Conservation (phyloP, 2,797 vertebrate species). For the Oophaga sylvatica region DNA sequence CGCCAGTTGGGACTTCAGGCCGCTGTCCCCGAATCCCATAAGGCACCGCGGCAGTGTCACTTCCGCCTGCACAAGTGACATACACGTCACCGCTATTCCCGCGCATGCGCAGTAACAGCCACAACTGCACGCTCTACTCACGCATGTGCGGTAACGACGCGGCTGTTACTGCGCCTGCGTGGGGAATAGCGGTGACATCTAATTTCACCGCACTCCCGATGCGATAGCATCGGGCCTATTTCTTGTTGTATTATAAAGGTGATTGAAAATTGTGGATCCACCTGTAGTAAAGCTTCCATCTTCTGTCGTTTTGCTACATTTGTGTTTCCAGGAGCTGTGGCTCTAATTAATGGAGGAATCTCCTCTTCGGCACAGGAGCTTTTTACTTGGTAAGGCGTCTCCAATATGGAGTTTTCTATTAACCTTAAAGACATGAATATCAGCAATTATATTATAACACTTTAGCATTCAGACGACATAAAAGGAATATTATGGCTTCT, state of each 20-base stretch:
- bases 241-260: not conserved
- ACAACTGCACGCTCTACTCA: too few species aligned
- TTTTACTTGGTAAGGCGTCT: slow-evolving; percentile 1
- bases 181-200: too few species aligned
- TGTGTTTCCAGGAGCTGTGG: slow-evolving; percentile 30
- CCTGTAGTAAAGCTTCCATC: slow-evolving; percentile 50
- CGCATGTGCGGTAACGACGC: too few species aligned
- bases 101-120: too few species aligned
- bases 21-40: too few species aligned
- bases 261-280: not conserved
- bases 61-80: too few species aligned
- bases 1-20: too few species aligned
- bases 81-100: too few species aligned
- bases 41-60: too few species aligned
- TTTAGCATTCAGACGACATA: not conserved
- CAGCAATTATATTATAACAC: not conserved
- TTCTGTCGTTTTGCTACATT: slow-evolving; percentile 32
- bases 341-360: slow-evolving; percentile 64
- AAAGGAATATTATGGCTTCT: not conserved
- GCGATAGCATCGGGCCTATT: too few species aligned
- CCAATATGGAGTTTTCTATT: slow-evolving; percentile 52
- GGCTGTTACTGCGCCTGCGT: too few species aligned
- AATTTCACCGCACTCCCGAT: too few species aligned
- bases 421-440: slow-evolving; percentile 63
- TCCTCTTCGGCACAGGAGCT: slow-evolving; percentile 59